Percentiles rank a stretch among this genome's conserved stretches.
phyloP scores from a whole-genome alignment of 1,140 invertebrate genomes.

The Philopotamus ludificatus region DNA sequence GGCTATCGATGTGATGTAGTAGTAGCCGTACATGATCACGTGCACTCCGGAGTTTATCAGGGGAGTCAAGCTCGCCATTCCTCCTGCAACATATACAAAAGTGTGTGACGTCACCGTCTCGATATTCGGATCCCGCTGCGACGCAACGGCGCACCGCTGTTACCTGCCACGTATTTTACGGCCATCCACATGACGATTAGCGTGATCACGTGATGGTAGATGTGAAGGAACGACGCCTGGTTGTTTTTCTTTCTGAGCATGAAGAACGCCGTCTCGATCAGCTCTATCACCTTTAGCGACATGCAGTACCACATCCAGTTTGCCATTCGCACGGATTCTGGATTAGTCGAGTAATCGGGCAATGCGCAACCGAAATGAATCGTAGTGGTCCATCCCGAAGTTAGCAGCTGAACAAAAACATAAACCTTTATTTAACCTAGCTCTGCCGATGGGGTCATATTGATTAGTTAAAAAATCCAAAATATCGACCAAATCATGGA shows the following conservation, averaged over 20 bases:
- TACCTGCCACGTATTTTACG: slow-evolving; percentile 68
- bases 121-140: no score
- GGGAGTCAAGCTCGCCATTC: slow-evolving; percentile 44
- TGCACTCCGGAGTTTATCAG: slow-evolving; percentile 44
- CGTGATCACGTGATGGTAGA: slow-evolving; percentile 71
- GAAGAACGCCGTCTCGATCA: slow-evolving; percentile 60
- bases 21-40: slow-evolving; percentile 48
- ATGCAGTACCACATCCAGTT: slow-evolving; percentile 53
- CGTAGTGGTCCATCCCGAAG: slow-evolving; percentile 54
- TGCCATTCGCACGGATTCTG: slow-evolving; percentile 64
- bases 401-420: slow-evolving; percentile 47
- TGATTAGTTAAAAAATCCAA: no score
- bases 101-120: no score
- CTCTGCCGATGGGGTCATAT: no score
- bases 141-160: no score
- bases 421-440: no score
- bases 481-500: no score
- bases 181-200: slow-evolving; percentile 68
- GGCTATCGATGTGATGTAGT: slow-evolving; percentile 41
- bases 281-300: slow-evolving; percentile 48
- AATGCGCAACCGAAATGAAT: slow-evolving; percentile 71
- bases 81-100: slow-evolving; percentile 31
- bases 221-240: slow-evolving; percentile 70
- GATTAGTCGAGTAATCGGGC: slow-evolving; percentile 64
- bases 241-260: slow-evolving; percentile 69